These are phyloP conservation scores for Drymodes brunneopygia DNA, from an alignment of 2,113 vertebrate genomes.

Conservation along the genomic window DNA sequence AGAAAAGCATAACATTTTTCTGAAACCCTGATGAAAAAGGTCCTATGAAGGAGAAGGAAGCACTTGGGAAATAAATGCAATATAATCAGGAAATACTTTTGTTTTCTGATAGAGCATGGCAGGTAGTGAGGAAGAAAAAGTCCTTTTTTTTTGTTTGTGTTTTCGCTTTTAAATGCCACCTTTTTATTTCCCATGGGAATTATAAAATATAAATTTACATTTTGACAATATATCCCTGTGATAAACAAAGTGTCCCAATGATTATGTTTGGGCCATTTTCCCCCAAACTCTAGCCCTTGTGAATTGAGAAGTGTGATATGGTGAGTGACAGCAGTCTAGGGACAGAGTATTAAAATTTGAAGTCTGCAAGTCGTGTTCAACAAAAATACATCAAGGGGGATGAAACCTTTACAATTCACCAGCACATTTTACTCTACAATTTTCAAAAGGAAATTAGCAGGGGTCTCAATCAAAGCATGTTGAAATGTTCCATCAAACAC, in stretches of 20 bases:
- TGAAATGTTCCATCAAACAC: slow-evolving; percentile 56
- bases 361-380: slow-evolving; percentile 49
- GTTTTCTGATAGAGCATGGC: neutral
- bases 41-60: slow-evolving; percentile 26
- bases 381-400: slow-evolving; percentile 66
- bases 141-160: neutral
- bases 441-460: slow-evolving; percentile 65
- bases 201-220: neutral
- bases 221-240: neutral
- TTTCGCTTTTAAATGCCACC: neutral
- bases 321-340: slow-evolving; percentile 54
- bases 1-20: slow-evolving; percentile 36
- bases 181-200: neutral
- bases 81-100: slow-evolving; percentile 13
- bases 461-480: slow-evolving; percentile 43
- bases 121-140: neutral
- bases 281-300: neutral
- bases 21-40: slow-evolving; percentile 58
- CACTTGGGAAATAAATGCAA: slow-evolving; percentile 25
- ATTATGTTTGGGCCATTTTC: neutral
- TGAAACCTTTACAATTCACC: slow-evolving; percentile 66
- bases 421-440: slow-evolving; percentile 53
- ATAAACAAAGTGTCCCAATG: slow-evolving; percentile 12
- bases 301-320: neutral
- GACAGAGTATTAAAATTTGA: slow-evolving; percentile 68